Conservation (phyloP, 1,140 invertebrate species). For the Nephila pilipes region DNA sequence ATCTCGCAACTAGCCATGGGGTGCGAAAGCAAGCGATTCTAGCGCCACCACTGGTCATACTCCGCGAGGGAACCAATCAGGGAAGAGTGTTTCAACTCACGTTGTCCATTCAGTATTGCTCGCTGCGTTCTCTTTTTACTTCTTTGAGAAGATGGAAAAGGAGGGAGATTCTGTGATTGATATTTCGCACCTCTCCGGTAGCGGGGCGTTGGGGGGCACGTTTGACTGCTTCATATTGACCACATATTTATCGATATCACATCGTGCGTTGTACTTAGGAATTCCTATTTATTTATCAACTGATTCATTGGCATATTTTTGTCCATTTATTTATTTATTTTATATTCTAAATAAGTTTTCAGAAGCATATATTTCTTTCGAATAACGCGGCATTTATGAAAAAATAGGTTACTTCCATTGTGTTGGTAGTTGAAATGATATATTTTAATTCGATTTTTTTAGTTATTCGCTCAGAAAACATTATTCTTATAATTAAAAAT, state of each 20-base stretch:
- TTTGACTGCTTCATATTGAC: constrained; percentile 37
- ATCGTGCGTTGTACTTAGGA: neutral
- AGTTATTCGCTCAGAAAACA: no score
- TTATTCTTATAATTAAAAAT: no score
- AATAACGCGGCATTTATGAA: no score
- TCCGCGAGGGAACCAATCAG: constrained; percentile 45
- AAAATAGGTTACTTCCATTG: no score
- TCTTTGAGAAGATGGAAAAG: neutral
- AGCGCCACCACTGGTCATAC: constrained; percentile 33
- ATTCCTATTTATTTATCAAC: neutral
- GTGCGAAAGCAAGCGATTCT: constrained; percentile 22
- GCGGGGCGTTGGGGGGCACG: neutral
- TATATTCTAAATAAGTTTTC: neutral
- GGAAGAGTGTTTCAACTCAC: constrained; percentile 62
- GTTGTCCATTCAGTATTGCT: constrained; percentile 70
- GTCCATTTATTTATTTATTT: neutral
- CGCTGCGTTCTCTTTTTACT: constrained; percentile 42
- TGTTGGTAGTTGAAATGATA: no score
- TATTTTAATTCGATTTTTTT: no score
- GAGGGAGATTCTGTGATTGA: constrained; percentile 52
- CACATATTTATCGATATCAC: neutral
- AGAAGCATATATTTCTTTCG: no score
- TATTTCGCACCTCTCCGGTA: constrained; percentile 33
- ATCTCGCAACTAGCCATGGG: constrained; percentile 10
- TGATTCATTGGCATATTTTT: neutral